Base-by-base conservation (phyloP, 1,140 invertebrate genomes). In the Brachionus rotundiformis region DNA sequence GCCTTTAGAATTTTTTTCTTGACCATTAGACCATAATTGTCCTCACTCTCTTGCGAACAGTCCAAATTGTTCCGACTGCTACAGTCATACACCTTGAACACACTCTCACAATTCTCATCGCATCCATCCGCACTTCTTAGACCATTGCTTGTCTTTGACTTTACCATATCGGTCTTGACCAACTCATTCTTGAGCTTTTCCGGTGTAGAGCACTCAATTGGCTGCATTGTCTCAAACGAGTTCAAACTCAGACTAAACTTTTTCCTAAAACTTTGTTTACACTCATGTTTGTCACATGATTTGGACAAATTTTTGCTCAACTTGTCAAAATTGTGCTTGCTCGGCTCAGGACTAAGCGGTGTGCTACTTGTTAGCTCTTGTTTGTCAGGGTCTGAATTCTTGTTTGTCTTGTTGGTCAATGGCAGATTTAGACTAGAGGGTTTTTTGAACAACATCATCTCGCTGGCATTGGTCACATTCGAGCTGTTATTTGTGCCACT, bases 41-140 rank as follows among this genome's bases (percentile, higher is more conserved):
- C 59, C 4, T 63, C 25, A 16, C 16, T 23, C 0, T 68, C 63
- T 7, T 16, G 4, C 16, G 63, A 68, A 68, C 63, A 68, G 33
- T 68, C 63, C 33, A 68, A 68, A 68, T 68, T 68, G 16, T 68
- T 68, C n/a, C 31, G n/a, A 68, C 63, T 68, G 29, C 33, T 68
- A 8, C 29, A 68, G 16, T 68, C 63, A 10, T 68, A 68, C 16
- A 68, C 33, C 2, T 16, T 68, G 29, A 36, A 41, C 3, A 68
- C 63, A 7, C 19, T 25, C 7, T 6, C 7, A n/a, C n/a, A n/a
- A 54, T 54, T 54, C 23, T 54, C 49, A 5, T 54, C 49, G 19
- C n/a, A n/a, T n/a, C 19, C 49, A 3, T n/a, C 23, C 6, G 19
- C 23, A 1, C 5, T 10, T 19, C 23, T 54, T 10, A 19, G 13